These are phyloP conservation scores for Brachyrhaphis roseni DNA, from an alignment of 2,797 vertebrate species.

Conservation along the genomic window DNA sequence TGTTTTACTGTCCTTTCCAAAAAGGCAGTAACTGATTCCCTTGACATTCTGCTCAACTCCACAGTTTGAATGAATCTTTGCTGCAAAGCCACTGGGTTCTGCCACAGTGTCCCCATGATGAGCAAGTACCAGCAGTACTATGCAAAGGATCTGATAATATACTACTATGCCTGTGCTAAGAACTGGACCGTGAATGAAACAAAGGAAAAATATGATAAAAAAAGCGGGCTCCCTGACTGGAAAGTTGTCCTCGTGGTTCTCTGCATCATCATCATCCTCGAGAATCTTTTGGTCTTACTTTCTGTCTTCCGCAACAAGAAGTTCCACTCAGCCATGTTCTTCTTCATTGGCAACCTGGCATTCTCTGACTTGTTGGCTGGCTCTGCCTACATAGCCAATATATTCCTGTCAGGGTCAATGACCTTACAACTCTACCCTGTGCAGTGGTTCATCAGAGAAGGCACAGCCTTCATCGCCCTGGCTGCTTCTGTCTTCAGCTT, in stretches of 20 bases:
- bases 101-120: slow-evolving; percentile 78
- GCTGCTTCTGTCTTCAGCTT: slow-evolving; percentile 94
- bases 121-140: slow-evolving; percentile 90
- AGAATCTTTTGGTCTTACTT: slow-evolving; percentile 91
- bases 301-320: slow-evolving; percentile 93
- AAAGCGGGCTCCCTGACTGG: slow-evolving; percentile 41
- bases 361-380: slow-evolving; percentile 93
- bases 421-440: slow-evolving; percentile 87
- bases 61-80: slow-evolving; percentile 74
- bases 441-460: slow-evolving; percentile 95
- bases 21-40: slow-evolving; percentile 51
- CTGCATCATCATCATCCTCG: slow-evolving; percentile 91
- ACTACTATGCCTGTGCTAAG: slow-evolving; percentile 88
- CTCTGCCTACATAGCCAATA: slow-evolving; percentile 91
- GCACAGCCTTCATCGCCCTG: slow-evolving; percentile 92
- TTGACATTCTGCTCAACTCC: slow-evolving; percentile 45
- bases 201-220: background rate
- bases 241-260: slow-evolving; percentile 80
- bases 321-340: slow-evolving; percentile 96
- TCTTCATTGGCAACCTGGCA: slow-evolving; percentile 95
- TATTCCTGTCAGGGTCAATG: slow-evolving; percentile 85
- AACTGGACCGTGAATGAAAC: slow-evolving; percentile 61
- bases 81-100: slow-evolving; percentile 56
- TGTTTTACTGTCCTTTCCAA: slow-evolving; percentile 48
- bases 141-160: slow-evolving; percentile 79